Base-by-base conservation (phyloP, 2,113 vertebrate genomes). In the Echinops telfairi region DNA sequence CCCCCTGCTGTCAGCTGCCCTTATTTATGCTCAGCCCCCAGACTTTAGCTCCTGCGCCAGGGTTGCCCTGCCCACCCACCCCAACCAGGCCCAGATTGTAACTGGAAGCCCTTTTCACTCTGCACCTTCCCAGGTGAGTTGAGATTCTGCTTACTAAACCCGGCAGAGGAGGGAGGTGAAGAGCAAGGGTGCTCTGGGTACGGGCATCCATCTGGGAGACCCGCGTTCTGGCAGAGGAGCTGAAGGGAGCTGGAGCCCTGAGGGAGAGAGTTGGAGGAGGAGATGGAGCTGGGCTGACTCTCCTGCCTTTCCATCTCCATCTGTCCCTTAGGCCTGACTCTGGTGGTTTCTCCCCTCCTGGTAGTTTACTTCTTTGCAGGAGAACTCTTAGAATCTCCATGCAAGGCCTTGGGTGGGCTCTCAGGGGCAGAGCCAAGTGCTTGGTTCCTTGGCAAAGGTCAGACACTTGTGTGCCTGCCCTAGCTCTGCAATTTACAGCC, bases 81-180 rank as follows among this genome's bases (percentile, higher is more conserved):
- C 9, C 47, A 53, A 53, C 47, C 27, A 57, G 70, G 12, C 33
- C 81, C n/a, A 53, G 60, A 36, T 80, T 85, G 89, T 93, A 91
- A 88, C 57, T 82, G 78, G 90, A 95, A 0, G 53, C 83, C 79
- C 38, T 68, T 36, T 77, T 96, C 94, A 83, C 88, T 88, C 83
- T 0, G 33, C 80, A 85, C 83, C 70, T 85, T 83, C 82, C 93
- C 73, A 47, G 60, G 91, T 85, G 66, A 93, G 64, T 87, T 62
- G 62, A 64, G 88, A 40, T 91, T 96, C 95, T 94, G 77, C 83
- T 95, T 89, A 91, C 89, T 57, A 66, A 96, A 96, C 38, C 85
- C 90, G 92, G 88, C 62, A 86, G 90, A 47, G 0, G 33, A 15
- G 10, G 36, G 64, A 83, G 47, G 5, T 62, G 17, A 40, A 33